These are phyloP conservation scores for Etheostoma perlongum DNA, from an alignment of 2,797 vertebrate genomes.

Conservation along the genomic window DNA sequence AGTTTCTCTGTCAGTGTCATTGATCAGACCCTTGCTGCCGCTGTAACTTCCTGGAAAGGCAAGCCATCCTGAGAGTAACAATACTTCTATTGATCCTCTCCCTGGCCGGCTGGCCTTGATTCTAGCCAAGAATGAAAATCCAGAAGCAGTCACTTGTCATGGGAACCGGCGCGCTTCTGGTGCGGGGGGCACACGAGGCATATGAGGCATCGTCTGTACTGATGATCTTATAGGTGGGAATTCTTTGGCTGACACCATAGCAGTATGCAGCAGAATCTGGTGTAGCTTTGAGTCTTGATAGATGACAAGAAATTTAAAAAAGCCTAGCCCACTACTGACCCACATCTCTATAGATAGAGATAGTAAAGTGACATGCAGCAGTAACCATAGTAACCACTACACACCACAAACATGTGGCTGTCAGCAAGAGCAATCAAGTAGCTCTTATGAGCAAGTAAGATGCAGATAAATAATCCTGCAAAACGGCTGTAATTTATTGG, in stretches of 20 bases:
- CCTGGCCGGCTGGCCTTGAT: slow-evolving; percentile 61
- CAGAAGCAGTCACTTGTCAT: slow-evolving; percentile 70
- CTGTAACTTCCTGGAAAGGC: slow-evolving; percentile 79
- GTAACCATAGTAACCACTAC: slow-evolving; percentile 56
- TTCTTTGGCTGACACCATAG: slow-evolving; percentile 15
- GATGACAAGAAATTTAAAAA: slow-evolving; percentile 27
- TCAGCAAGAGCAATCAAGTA: slow-evolving; percentile 42
- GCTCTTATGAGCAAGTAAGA: slow-evolving; percentile 23
- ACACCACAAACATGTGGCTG: slow-evolving; percentile 37
- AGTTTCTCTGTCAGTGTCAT: slow-evolving; percentile 73
- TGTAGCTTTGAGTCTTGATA: slow-evolving; percentile 14
- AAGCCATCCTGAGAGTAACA: slow-evolving; percentile 74
- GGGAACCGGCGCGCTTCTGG: slow-evolving; percentile 55
- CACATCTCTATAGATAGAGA: not conserved
- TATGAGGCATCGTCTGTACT: not conserved
- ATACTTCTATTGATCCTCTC: slow-evolving; percentile 78
- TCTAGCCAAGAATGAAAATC: slow-evolving; percentile 60
- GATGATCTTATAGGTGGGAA: slow-evolving; percentile 40
- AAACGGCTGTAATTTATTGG: not conserved
- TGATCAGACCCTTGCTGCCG: slow-evolving; percentile 74
- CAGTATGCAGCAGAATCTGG: slow-evolving; percentile 8
- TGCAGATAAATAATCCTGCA: not conserved
- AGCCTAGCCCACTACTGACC: slow-evolving; percentile 11
- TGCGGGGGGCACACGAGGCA: slow-evolving; percentile 9
- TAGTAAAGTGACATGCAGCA: slow-evolving; percentile 27